Conservation (phyloP, 2,797 vertebrate genomes). For the Avahi laniger region DNA sequence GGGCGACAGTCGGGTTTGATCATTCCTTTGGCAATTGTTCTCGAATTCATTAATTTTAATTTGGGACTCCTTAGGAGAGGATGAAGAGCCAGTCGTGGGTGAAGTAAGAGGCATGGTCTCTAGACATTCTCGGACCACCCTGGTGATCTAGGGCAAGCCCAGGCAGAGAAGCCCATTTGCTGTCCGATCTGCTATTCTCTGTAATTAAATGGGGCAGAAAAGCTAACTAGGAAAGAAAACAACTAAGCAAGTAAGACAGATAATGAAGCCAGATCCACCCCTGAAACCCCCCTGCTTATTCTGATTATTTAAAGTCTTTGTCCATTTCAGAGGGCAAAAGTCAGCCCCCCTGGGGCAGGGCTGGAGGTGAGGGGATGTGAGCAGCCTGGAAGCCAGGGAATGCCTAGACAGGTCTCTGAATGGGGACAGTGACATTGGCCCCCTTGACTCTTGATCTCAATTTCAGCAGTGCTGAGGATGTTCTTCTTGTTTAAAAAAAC, state of each 20-base stretch:
- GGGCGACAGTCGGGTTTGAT: constrained; percentile 72
- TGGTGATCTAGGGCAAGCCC: neutral
- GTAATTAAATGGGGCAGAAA: constrained; percentile 65
- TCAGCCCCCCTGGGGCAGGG: neutral
- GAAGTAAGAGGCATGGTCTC: constrained; percentile 40
- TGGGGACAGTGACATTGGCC: neutral
- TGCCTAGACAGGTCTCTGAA: neutral
- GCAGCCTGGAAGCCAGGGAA: neutral
- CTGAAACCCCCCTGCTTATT: neutral
- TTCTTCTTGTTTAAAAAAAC: neutral
- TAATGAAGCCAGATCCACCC: neutral
- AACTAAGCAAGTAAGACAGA: constrained; percentile 13
- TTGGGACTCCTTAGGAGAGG: constrained; percentile 63
- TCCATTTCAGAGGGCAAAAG: neutral
- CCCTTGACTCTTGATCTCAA: neutral
- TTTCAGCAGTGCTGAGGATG: constrained; percentile 6
- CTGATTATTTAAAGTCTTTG: neutral
- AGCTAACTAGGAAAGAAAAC: constrained; percentile 61
- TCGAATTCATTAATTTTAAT: constrained; percentile 82
- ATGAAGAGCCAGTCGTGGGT: neutral
- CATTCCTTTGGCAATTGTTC: constrained; percentile 80
- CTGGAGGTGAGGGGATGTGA: neutral
- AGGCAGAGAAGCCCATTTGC: constrained; percentile 24
- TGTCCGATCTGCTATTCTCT: constrained; percentile 53
- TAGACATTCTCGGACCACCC: neutral